Evolutionary conservation across 2,113 vertebrate species (phyloP), one percentile per base, ranked within the genome.

Genomic region (Pionites leucogaster): DNA sequence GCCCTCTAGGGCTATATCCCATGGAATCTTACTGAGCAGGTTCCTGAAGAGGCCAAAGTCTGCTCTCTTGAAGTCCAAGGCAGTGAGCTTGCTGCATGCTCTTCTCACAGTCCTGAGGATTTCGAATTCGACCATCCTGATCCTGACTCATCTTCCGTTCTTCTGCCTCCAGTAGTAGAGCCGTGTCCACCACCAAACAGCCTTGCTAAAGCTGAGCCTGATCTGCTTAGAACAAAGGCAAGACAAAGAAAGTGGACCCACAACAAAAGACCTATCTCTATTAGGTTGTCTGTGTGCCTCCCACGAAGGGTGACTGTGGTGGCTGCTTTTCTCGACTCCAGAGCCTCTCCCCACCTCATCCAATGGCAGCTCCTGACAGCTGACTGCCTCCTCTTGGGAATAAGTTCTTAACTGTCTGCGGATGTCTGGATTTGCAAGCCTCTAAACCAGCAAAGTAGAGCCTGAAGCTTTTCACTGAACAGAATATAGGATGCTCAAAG

Each of bases 131-230:
- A 49, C 23, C 47, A 22, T 49, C 47, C 23, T 23, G 76, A 42
- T 55, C 47, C 78, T 94, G 65, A 91, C 41, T 85, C 72, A 95
- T 82, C 42, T 64, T 60, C 81, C 87, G 65, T 69, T 89, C 94
- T 92, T 70, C 89, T 82, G 77, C 52, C 70, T 95, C 39, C 67
- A 76, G 53, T 9, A 83, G 46, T 39, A 60, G 2, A 88, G 39
- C 1, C 2, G 8, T 68, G 39, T 46, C 81, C 71, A 59, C 74
- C 68, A 86, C 46, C 64, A 82, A 93, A 57, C 67, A 80, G 79
- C 33, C 72, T 67, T 68, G 72, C 62, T 92, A 77, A 90, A 90
- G 67, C 68, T 74, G 60, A 83, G 28, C 31, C 33, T 68, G 29
- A 75, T 69, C 53, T 84, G 22, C 44, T 68, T 27, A 60, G 35